These are phyloP conservation scores for Otolemur crassicaudatus DNA, from an alignment of 2,797 vertebrate species.

Conservation along the genomic window DNA sequence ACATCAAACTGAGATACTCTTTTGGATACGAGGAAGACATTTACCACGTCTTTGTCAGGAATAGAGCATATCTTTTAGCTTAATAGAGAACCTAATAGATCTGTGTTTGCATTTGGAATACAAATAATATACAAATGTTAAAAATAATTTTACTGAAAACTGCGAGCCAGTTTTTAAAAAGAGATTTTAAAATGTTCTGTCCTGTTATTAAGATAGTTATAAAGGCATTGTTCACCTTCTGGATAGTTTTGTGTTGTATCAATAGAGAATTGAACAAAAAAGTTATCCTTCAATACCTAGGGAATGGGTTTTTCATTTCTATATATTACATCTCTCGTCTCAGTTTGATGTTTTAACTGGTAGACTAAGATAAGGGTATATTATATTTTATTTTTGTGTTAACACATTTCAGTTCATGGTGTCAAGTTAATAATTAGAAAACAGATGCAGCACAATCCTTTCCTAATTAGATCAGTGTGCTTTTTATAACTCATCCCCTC, in stretches of 20 bases:
- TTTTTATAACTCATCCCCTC: neutral
- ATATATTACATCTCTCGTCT: neutral
- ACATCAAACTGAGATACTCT: neutral
- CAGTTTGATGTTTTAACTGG: neutral
- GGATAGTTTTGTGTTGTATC: neutral
- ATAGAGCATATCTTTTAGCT: neutral
- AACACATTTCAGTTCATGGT: neutral
- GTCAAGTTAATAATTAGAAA: slow-evolving; percentile 1
- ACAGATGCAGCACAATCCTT: neutral
- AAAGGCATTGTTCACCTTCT: neutral
- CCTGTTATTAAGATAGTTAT: slow-evolving; percentile 2
- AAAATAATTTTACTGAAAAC: slow-evolving; percentile 6
- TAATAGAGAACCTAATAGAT: neutral
- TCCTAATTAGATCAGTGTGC: slow-evolving; percentile 7
- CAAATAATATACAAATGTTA: neutral
- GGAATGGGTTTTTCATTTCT: neutral
- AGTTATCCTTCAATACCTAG: neutral
- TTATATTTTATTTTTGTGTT: slow-evolving; percentile 27
- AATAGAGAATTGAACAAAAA: neutral
- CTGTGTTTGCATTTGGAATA: neutral
- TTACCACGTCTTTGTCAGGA: neutral
- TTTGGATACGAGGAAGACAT: neutral
- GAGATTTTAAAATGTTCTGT: neutral
- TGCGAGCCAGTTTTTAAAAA: neutral
- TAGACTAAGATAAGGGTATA: neutral